Evolutionary conservation across 2,113 vertebrate genomes (phyloP).

Genomic region (Xiphophorus couchianus): DNA sequence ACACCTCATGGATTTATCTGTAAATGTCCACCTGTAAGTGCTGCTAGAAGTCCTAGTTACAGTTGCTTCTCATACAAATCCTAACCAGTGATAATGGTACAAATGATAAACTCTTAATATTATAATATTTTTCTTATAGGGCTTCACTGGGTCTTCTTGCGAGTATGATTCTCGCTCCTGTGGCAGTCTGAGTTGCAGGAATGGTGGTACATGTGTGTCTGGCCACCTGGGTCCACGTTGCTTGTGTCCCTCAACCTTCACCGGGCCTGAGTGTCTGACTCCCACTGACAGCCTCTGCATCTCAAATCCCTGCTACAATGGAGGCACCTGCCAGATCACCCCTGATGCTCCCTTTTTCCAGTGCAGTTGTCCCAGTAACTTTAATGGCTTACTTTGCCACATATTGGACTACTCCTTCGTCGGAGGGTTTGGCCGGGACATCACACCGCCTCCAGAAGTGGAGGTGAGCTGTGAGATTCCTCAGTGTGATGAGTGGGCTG

Average conservation of each 20-base stretch:
- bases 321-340: conserved; percentile 89
- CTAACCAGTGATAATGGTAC: not conserved
- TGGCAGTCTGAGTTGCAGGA: conserved; percentile 88
- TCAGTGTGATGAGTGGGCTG: conserved; percentile 83
- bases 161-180: conserved; percentile 91
- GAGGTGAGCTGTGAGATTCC: conserved; percentile 88
- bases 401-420: conserved; percentile 91
- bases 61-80: not conserved
- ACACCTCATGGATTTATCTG: conserved; percentile 95
- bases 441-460: conserved; percentile 85
- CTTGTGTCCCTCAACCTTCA: conserved; percentile 84
- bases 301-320: conserved; percentile 92
- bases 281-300: conserved; percentile 87
- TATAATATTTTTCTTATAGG: conserved; percentile 76
- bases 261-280: conserved; percentile 90
- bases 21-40: conserved; percentile 90
- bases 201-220: conserved; percentile 91
- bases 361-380: conserved; percentile 91
- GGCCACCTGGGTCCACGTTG: conserved; percentile 88
- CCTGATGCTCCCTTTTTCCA: conserved; percentile 88
- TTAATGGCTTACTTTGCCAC: conserved; percentile 96
- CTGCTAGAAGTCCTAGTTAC: not conserved
- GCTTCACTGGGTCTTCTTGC: conserved; percentile 91
- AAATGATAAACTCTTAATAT: not conserved
- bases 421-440: conserved; percentile 89